Percentiles rank a stretch among this genome's conserved stretches.
phyloP scores from a whole-genome alignment of 2,113 vertebrate species.

The Lethenteron reissneri region DNA sequence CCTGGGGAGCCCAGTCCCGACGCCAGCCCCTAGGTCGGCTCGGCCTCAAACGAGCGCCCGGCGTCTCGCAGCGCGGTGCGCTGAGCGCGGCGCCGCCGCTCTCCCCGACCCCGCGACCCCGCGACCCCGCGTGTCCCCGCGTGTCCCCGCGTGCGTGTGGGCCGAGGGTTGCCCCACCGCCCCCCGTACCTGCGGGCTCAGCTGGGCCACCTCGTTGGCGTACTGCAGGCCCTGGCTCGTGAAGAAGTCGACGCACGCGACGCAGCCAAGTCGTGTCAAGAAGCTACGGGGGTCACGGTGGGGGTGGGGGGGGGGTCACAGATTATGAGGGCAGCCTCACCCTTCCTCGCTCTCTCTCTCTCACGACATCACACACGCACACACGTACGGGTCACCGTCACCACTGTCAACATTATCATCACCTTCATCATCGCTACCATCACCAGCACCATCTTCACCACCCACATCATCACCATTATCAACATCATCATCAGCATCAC shows the following conservation, averaged over 20 bases:
- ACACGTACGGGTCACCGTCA: not conserved
- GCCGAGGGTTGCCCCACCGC: too few relatives aligned
- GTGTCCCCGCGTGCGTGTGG: too few relatives aligned
- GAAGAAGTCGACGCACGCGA: constrained; percentile 99
- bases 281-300: constrained; percentile 48
- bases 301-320: not conserved
- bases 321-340: not conserved
- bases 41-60: too few relatives aligned
- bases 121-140: too few relatives aligned
- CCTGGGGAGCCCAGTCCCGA: too few relatives aligned
- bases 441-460: too few relatives aligned
- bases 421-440: not conserved
- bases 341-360: constrained; percentile 9
- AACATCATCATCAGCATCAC: too few relatives aligned
- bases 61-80: too few relatives aligned
- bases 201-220: constrained; percentile 99
- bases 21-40: too few relatives aligned
- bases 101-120: too few relatives aligned
- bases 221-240: constrained; percentile 95
- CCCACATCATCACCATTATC: too few relatives aligned
- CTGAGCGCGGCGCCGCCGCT: too few relatives aligned
- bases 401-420: not conserved
- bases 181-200: constrained; percentile 80
- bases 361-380: not conserved
- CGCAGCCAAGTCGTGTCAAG: constrained; percentile 92